These are phyloP conservation scores for Drosophila niveifrons DNA, from an alignment of 2,888 invertebrate species.

Conservation along the genomic window DNA sequence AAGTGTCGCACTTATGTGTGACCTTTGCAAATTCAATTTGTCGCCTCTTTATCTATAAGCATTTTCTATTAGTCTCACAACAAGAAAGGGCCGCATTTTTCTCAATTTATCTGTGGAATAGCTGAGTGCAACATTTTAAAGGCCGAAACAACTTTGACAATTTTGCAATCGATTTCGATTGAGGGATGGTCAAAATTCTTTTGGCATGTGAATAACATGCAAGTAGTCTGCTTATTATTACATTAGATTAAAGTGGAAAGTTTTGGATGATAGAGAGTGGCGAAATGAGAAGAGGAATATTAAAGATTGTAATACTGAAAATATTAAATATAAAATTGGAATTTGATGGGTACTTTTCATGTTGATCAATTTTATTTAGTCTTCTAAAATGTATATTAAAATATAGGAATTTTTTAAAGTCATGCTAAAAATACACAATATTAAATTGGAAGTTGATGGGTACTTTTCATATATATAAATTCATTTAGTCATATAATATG, in stretches of 20 bases:
- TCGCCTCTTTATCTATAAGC: conserved; percentile 82
- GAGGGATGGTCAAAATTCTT: conserved; percentile 7
- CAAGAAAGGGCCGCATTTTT: conserved; percentile 18
- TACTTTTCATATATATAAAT: no score
- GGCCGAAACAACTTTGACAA: conserved; percentile 13
- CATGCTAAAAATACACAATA: no score
- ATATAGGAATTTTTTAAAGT: no score
- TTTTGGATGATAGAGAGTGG: no score
- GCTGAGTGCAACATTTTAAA: conserved; percentile 20
- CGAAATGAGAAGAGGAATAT: no score
- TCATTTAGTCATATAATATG: no score
- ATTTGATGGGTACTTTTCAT: no score
- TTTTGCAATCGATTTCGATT: background rate
- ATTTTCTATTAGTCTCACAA: conserved; percentile 80
- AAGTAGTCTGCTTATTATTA: background rate
- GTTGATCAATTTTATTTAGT: no score
- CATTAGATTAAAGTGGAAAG: background rate
- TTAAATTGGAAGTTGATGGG: no score
- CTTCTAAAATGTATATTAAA: no score
- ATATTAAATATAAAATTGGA: no score
- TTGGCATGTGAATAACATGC: background rate
- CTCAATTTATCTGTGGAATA: conserved; percentile 38
- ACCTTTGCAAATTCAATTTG: conserved; percentile 85
- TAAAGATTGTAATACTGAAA: no score
- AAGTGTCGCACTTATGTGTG: conserved; percentile 82